Evolutionary conservation across 1,140 invertebrate genomes (phyloP).

Genomic region (Chelonus insularis): DNA sequence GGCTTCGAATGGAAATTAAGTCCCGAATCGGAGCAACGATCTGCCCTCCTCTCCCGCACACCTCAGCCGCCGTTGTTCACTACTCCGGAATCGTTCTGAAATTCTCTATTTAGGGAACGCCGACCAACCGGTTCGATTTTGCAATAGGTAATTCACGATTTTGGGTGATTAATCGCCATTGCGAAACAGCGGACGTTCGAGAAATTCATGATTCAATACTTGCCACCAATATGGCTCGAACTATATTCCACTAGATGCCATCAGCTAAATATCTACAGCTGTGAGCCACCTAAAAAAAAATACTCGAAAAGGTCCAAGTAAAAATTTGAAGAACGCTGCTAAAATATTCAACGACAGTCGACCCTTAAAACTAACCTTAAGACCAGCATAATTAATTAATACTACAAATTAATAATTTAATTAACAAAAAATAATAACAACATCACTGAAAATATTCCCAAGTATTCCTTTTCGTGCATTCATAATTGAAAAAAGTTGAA

Average conservation of each 20-base stretch:
- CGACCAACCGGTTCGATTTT: constrained; percentile 24
- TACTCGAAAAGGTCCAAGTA: too few relatives aligned
- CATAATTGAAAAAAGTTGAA: too few relatives aligned
- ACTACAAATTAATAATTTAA: too few relatives aligned
- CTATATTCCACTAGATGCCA: background rate
- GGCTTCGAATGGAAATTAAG: constrained; percentile 52
- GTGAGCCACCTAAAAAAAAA: too few relatives aligned
- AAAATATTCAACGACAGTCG: too few relatives aligned
- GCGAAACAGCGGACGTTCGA: constrained; percentile 25
- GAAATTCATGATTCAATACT: constrained; percentile 28
- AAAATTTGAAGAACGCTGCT: too few relatives aligned
- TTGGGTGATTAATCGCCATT: constrained; percentile 29
- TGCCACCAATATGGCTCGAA: background rate
- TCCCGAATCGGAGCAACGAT: constrained; percentile 38
- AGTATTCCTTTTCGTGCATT: too few relatives aligned
- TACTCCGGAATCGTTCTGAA: constrained; percentile 21
- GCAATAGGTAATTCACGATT: constrained; percentile 30
- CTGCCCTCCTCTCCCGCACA: background rate
- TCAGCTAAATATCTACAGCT: too few relatives aligned
- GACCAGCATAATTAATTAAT: too few relatives aligned
- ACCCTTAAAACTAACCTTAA: too few relatives aligned
- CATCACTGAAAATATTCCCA: too few relatives aligned
- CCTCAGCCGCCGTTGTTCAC: background rate
- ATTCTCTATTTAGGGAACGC: constrained; percentile 26
- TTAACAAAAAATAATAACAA: too few relatives aligned